Evolutionary conservation across 1,140 invertebrate genomes (phyloP).

Genomic region (Temnothorax curvispinosus): DNA sequence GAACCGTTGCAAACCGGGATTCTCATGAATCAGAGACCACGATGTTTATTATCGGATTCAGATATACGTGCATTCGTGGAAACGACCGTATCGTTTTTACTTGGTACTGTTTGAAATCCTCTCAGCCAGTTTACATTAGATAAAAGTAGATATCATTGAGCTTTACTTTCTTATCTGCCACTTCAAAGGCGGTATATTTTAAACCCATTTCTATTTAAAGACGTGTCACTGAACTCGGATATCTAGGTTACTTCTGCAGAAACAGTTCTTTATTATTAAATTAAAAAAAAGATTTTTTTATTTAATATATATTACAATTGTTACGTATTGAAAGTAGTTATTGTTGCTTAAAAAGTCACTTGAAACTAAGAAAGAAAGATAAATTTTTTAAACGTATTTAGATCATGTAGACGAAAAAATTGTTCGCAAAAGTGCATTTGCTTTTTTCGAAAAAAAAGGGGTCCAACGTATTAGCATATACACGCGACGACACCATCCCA

Average conservation of each 20-base stretch:
- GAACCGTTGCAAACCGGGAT: slow-evolving; percentile 6
- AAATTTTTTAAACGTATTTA: not conserved
- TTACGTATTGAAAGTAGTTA: not conserved
- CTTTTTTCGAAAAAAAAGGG: not conserved
- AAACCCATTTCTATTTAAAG: slow-evolving; percentile 3
- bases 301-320: slow-evolving; percentile 13
- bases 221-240: not conserved
- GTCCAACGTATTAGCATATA: not conserved
- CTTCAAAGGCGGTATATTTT: slow-evolving; percentile 41
- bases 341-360: not conserved
- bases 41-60: slow-evolving; percentile 17
- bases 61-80: slow-evolving; percentile 31
- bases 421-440: not conserved
- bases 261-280: not conserved
- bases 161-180: slow-evolving; percentile 34
- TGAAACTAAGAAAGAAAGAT: not conserved
- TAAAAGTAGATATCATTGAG: slow-evolving; percentile 31
- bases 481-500: not conserved
- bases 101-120: slow-evolving; percentile 16
- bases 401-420: not conserved
- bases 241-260: not conserved
- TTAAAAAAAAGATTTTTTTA: not conserved
- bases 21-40: slow-evolving; percentile 9
- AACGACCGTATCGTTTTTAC: slow-evolving; percentile 7
- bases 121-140: slow-evolving; percentile 41